Base-by-base conservation (phyloP, 92 coral and sea anemone genomes). In the Zoanthus sociatus region DNA sequence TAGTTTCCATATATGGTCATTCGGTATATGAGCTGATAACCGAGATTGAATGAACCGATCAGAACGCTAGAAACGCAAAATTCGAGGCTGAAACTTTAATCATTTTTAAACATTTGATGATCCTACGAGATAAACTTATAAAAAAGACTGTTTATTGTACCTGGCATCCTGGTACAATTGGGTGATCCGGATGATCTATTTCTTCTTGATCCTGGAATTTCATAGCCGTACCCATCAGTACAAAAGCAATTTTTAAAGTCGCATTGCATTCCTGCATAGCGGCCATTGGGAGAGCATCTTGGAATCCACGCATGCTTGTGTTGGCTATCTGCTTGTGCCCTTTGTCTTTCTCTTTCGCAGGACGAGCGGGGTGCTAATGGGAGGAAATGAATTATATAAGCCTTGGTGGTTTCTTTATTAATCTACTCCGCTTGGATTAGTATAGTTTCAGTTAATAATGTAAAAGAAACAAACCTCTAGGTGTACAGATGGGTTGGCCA, bases 291-390 rank as follows among this genome's bases (percentile, higher is more conserved):
- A 54, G 74, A 72, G 66, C 98, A 94, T 3, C 78, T 78, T 51
- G 94, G 94, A 13, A 67, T 88, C 85, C 86, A 91, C 13, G 91
- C 89, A 18, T 88, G 91, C 45, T 73, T 31, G n/a, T 67, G 37
- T 76, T 90, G 74, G 53, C 84, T 84, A 93, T 95, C 91, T 12
- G 95, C 95, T 53, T 72, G 90, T 9, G 93, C 90, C n/a, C 98
- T 93, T 71, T 93, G 98, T 44, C 89, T 91, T 77, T 94, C 98
- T 26, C 87, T 91, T 76, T 93, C 96, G 67, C 98, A 94, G 15
- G 98, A 88, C 0, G 98, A 93, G 31, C 71, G 90, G 13, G 77
- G 83, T 48, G 84, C 98, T 94, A 87, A 50, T 16, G 20, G 71
- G 55, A 7, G 1, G 55, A 5, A 7, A 50, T 50, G 20, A 7